These are phyloP conservation scores for Onychomys arenicola DNA, from an alignment of 2,797 vertebrate genomes.

Conservation along the genomic window DNA sequence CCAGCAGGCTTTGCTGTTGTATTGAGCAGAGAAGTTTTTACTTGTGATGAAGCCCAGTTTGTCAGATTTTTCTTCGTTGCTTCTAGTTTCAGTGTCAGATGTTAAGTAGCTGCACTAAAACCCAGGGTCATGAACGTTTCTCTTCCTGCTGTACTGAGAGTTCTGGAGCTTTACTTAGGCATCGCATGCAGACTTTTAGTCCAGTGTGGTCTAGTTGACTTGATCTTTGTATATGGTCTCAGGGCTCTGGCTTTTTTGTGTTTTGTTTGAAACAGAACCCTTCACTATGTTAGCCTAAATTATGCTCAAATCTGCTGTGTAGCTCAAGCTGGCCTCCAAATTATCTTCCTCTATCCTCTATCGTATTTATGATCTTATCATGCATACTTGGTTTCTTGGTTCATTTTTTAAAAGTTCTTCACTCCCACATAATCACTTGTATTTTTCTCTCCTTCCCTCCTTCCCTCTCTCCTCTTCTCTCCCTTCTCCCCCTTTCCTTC, in stretches of 20 bases:
- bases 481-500: background rate
- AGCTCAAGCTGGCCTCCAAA: background rate
- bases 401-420: background rate
- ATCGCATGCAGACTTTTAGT: background rate
- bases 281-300: background rate
- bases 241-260: background rate
- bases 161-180: conserved; percentile 1
- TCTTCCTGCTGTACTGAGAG: conserved; percentile 2
- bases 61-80: background rate
- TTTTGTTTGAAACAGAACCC: background rate
- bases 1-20: background rate
- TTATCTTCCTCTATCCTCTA: background rate
- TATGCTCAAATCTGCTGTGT: background rate
- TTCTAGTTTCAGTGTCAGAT: background rate
- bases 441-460: background rate
- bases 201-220: background rate
- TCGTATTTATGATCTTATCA: background rate
- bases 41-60: background rate
- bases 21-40: background rate
- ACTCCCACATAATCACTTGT: no score
- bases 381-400: background rate
- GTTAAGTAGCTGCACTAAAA: background rate
- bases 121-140: background rate
- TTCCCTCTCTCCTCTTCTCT: background rate
- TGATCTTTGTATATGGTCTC: conserved; percentile 8